phyloP scores from a whole-genome alignment of 2,113 vertebrate genomes.

The Taurulus bubalis region DNA sequence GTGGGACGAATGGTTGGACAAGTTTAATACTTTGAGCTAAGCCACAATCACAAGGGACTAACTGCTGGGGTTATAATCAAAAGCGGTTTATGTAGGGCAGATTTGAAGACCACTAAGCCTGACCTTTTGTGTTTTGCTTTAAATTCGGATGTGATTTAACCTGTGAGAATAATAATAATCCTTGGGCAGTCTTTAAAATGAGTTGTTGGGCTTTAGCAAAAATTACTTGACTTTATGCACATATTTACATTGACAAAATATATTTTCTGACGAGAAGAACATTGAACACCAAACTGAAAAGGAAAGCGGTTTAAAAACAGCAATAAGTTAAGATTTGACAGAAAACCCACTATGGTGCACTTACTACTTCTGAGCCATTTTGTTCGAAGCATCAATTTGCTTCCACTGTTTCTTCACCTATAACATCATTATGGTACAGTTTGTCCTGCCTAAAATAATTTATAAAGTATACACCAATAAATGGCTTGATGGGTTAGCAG shows the following conservation, averaged over 20 bases:
- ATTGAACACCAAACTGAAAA: constrained; percentile 67
- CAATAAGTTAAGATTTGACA: constrained; percentile 72
- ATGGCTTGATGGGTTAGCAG: constrained; percentile 73
- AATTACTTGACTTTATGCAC: constrained; percentile 71
- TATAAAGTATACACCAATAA: constrained; percentile 69
- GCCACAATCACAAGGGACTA: constrained; percentile 80
- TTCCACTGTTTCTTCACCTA: constrained; percentile 48
- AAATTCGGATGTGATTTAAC: constrained; percentile 77
- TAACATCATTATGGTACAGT: constrained; percentile 46
- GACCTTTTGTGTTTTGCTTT: constrained; percentile 80
- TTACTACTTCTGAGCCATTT: constrained; percentile 54
- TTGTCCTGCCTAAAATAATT: constrained; percentile 49
- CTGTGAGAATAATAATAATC: constrained; percentile 71
- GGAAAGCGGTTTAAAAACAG: constrained; percentile 67
- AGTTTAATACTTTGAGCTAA: constrained; percentile 80
- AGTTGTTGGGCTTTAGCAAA: constrained; percentile 71
- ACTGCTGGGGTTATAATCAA: constrained; percentile 78
- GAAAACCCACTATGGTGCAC: constrained; percentile 62
- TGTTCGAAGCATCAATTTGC: constrained; percentile 49
- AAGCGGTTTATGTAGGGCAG: constrained; percentile 81
- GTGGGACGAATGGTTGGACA: constrained; percentile 68
- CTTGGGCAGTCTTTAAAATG: constrained; percentile 72
- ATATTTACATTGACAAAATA: constrained; percentile 71
- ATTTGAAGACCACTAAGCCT: constrained; percentile 78
- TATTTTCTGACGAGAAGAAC: constrained; percentile 63